Conservation (phyloP, 2,888 invertebrate genomes). For the Caenorhabditis wallacei region DNA sequence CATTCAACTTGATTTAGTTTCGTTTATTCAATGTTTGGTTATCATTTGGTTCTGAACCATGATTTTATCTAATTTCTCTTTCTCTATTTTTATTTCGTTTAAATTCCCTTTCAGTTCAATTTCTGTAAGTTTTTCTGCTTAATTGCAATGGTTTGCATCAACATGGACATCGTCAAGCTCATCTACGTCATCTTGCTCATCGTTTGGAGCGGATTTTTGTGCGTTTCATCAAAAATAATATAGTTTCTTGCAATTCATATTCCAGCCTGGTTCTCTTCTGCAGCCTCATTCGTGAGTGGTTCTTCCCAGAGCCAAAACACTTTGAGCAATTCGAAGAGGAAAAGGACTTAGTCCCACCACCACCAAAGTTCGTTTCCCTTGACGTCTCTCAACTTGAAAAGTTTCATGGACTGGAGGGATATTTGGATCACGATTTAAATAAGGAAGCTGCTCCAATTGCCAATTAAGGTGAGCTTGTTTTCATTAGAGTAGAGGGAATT, state of each 20-base stretch:
- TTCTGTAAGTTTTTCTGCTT: neutral
- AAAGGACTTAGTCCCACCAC: neutral
- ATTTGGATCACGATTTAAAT: neutral
- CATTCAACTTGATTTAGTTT: neutral
- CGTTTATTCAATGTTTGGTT: neutral
- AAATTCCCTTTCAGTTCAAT: neutral
- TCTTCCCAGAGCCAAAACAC: slow-evolving; percentile 23
- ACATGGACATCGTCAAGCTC: slow-evolving; percentile 20
- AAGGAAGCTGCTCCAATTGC: neutral
- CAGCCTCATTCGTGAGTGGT: slow-evolving; percentile 14
- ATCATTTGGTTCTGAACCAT: neutral
- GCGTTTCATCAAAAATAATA: neutral
- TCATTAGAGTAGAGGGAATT: no score
- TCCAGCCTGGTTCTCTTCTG: slow-evolving; percentile 19
- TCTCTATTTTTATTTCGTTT: neutral
- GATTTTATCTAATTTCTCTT: neutral
- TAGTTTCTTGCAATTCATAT: neutral
- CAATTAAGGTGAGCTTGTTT: slow-evolving; percentile 19
- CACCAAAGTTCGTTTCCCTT: slow-evolving; percentile 9
- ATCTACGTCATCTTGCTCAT: slow-evolving; percentile 27
- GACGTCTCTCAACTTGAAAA: slow-evolving; percentile 32
- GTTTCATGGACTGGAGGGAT: neutral
- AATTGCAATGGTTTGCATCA: slow-evolving; percentile 8
- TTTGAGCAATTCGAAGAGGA: slow-evolving; percentile 22
- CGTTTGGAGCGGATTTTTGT: slow-evolving; percentile 29